Percentiles rank a stretch among this genome's conserved stretches.
Evolutionary conservation across 2,888 invertebrate genomes (phyloP).

Genomic region (Tenodera sinensis): DNA sequence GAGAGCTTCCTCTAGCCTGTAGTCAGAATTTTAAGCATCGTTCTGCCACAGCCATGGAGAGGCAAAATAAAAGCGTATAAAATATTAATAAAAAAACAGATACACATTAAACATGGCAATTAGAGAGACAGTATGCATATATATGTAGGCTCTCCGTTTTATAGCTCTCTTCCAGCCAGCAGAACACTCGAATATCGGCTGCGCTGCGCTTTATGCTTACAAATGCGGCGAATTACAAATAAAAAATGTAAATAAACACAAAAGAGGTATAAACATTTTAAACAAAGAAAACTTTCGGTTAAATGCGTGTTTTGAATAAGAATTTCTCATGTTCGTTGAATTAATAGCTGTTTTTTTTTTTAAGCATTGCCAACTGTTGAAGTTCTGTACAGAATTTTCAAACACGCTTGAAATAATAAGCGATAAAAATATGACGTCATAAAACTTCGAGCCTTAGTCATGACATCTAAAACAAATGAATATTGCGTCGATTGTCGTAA

Average conservation of each 20-base stretch:
- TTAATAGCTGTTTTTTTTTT: background rate
- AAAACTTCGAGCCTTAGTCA: no score
- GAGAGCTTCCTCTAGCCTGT: background rate
- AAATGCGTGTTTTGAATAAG: background rate
- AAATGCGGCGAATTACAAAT: background rate
- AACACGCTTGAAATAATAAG: no score
- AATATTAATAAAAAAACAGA: background rate
- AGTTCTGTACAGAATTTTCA: no score
- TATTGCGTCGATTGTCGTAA: no score
- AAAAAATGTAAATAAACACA: no score
- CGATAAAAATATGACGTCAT: no score
- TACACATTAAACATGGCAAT: background rate
- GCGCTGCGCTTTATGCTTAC: background rate
- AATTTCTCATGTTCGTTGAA: background rate
- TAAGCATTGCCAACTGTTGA: no score
- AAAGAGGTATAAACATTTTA: background rate
- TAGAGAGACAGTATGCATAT: background rate
- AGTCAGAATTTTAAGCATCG: background rate
- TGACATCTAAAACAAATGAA: no score
- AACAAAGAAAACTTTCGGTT: background rate
- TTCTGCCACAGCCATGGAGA: background rate
- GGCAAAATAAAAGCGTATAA: background rate
- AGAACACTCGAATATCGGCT: background rate
- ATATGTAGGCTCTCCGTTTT: no score
- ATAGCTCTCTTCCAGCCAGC: background rate